Evolutionary conservation across 2,113 vertebrate species (phyloP).

Genomic region (Varanus salvator): DNA sequence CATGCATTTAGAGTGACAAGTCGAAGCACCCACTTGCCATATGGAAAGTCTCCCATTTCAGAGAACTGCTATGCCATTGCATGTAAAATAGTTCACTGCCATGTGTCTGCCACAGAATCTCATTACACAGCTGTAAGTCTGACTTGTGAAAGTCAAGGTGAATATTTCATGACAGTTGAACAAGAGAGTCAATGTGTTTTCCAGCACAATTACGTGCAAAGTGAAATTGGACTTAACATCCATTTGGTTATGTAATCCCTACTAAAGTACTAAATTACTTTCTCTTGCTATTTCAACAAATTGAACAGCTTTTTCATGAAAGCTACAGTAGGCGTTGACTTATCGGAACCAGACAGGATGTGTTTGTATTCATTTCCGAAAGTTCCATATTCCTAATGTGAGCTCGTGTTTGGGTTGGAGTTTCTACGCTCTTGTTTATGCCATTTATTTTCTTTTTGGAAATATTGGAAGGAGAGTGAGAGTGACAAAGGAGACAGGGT

Average conservation of each 20-base stretch:
- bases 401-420: not conserved
- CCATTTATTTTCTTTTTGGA: not conserved
- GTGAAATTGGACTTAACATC: not conserved
- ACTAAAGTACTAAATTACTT: not conserved
- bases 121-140: not conserved
- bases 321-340: not conserved
- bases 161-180: not conserved
- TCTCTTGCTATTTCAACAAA: not conserved
- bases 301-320: not conserved
- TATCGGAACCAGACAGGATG: not conserved
- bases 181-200: not conserved
- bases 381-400: not conserved
- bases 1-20: not conserved
- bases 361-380: not conserved
- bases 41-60: conserved; percentile 19
- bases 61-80: conserved; percentile 9
- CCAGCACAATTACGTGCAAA: not conserved
- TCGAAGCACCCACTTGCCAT: conserved; percentile 5
- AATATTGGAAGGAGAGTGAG: not conserved
- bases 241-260: not conserved
- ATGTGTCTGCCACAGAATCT: not conserved
- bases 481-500: not conserved
- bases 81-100: conserved; percentile 18
- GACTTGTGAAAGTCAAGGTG: not conserved
- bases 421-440: not conserved